Evolutionary conservation across 2,797 vertebrate species (phyloP).

Genomic region (Sebastes taczanowskii): DNA sequence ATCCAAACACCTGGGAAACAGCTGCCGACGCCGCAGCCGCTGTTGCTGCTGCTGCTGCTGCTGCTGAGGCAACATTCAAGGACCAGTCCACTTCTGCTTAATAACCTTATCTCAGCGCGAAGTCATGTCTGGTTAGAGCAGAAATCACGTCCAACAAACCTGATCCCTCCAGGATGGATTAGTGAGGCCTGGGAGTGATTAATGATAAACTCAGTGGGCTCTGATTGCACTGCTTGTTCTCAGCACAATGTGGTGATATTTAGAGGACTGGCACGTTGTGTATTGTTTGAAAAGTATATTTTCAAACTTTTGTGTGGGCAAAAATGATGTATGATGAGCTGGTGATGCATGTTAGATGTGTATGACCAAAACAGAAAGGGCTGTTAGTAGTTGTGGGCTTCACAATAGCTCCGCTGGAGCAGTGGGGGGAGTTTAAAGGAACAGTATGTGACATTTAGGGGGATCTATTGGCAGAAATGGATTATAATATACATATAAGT

Average conservation of each 20-base stretch:
- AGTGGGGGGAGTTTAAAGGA: background rate
- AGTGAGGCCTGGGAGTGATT: constrained; percentile 22
- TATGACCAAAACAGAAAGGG: background rate
- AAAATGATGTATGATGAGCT: constrained; percentile 30
- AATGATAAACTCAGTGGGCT: constrained; percentile 51
- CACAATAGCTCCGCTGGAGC: background rate
- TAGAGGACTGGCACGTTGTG: constrained; percentile 26
- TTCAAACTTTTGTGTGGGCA: constrained; percentile 27
- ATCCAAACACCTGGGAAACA: constrained; percentile 81
- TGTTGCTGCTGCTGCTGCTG: constrained; percentile 32
- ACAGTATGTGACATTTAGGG: too few relatives aligned
- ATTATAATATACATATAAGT: too few relatives aligned
- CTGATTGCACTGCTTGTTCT: constrained; percentile 19
- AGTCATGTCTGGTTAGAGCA: constrained; percentile 16
- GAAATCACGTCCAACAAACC: constrained; percentile 7
- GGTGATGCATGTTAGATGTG: constrained; percentile 17
- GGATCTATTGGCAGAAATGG: too few relatives aligned
- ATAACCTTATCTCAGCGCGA: constrained; percentile 32
- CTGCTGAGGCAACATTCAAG: constrained; percentile 41
- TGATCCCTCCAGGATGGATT: constrained; percentile 1
- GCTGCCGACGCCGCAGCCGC: constrained; percentile 58
- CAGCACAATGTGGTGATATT: constrained; percentile 28
- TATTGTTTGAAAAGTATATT: constrained; percentile 32
- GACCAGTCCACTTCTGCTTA: constrained; percentile 34
- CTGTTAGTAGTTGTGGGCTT: background rate